Conservation (phyloP, 2,797 vertebrate genomes). For the Amblyopsis hoosieri region DNA sequence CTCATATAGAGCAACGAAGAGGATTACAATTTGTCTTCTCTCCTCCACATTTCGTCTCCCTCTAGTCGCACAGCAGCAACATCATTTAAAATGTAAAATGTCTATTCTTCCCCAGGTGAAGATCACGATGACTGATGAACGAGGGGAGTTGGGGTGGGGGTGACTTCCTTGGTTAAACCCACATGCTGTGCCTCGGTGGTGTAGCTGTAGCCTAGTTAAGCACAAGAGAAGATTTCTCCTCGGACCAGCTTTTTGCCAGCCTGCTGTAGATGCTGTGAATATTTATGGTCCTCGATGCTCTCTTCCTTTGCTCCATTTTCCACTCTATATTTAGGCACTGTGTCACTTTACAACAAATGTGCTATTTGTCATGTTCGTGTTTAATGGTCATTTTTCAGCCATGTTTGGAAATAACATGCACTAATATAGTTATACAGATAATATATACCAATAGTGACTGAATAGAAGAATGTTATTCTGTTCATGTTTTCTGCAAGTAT, state of each 20-base stretch:
- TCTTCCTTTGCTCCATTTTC: slow-evolving; percentile 74
- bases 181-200: slow-evolving; percentile 1
- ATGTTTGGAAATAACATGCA: slow-evolving; percentile 15
- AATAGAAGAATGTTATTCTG: slow-evolving; percentile 20
- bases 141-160: background rate
- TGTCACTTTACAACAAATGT: slow-evolving; percentile 63
- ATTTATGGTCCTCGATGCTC: slow-evolving; percentile 66
- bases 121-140: slow-evolving; percentile 25
- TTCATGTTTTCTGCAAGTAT: slow-evolving; percentile 20
- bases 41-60: background rate
- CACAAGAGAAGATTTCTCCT: slow-evolving; percentile 36
- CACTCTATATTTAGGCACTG: slow-evolving; percentile 71
- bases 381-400: slow-evolving; percentile 39
- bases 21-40: slow-evolving; percentile 48
- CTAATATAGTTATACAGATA: slow-evolving; percentile 17
- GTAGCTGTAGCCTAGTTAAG: slow-evolving; percentile 30
- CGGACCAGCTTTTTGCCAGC: slow-evolving; percentile 36
- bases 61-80: slow-evolving; percentile 12
- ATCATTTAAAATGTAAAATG: background rate
- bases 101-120: slow-evolving; percentile 14
- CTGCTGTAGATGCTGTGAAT: slow-evolving; percentile 65
- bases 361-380: slow-evolving; percentile 52
- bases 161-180: background rate
- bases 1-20: slow-evolving; percentile 56
- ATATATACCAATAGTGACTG: slow-evolving; percentile 20